Conservation (phyloP, 1,140 invertebrate species). For the Agrypnia vestita region DNA sequence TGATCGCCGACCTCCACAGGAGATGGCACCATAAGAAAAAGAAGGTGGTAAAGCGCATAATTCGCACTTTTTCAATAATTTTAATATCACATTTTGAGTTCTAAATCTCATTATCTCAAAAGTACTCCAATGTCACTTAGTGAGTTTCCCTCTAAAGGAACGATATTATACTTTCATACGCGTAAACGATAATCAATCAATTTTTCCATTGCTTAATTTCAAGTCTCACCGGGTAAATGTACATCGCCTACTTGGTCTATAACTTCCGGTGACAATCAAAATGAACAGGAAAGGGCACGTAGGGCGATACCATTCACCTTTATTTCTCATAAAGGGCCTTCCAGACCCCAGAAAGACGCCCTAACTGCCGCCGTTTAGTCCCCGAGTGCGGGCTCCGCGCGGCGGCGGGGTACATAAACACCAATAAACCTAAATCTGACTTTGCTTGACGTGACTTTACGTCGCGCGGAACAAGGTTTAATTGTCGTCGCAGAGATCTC, state of each 20-base stretch:
- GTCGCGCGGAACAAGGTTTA: conserved; percentile 35
- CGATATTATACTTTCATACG: no score
- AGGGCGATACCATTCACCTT: conserved; percentile 41
- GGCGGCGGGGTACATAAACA: conserved; percentile 48
- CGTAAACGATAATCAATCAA: background rate
- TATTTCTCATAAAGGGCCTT: conserved; percentile 48
- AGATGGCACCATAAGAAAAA: no score
- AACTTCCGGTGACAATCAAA: conserved; percentile 44
- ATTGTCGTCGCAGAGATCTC: conserved; percentile 27
- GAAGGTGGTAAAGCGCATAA: no score
- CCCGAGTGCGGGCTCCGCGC: background rate
- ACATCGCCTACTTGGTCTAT: background rate
- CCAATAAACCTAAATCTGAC: conserved; percentile 55
- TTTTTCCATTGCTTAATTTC: background rate
- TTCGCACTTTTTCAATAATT: no score
- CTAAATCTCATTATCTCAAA: no score
- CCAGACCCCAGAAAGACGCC: conserved; percentile 35
- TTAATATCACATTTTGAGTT: no score
- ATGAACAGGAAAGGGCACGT: conserved; percentile 43
- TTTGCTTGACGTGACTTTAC: conserved; percentile 44
- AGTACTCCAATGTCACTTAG: no score
- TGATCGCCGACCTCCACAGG: no score
- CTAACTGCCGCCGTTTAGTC: conserved; percentile 45
- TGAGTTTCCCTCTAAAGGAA: no score
- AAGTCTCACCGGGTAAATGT: background rate